A percentile compares a stretch with the other conserved stretches of the same genome.
Evolutionary conservation across 2,888 invertebrate species (phyloP).

Genomic region (Stenoptilia bipunctidactyla): DNA sequence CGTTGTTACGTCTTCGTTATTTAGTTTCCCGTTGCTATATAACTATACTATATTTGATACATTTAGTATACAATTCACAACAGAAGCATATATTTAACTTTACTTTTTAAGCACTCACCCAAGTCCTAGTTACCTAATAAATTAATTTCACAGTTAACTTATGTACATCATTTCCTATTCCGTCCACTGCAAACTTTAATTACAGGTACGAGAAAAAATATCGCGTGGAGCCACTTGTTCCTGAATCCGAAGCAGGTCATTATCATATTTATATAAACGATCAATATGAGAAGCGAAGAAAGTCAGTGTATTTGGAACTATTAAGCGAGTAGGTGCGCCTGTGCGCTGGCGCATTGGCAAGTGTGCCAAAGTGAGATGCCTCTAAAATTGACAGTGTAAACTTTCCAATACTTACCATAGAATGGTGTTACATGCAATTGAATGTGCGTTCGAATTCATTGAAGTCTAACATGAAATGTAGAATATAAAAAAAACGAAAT

Average conservation of each 20-base stretch:
- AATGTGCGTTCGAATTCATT: background rate
- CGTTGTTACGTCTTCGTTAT: no score
- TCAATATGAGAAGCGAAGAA: slow-evolving; percentile 10
- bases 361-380: background rate
- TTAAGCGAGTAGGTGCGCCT: background rate
- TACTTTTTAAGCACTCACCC: no score
- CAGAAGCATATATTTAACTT: no score
- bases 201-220: background rate
- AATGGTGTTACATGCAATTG: background rate
- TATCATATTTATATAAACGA: slow-evolving; percentile 50
- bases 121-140: background rate
- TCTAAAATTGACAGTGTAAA: background rate
- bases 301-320: background rate
- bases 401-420: slow-evolving; percentile 1
- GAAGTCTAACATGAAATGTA: no score
- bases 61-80: no score
- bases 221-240: slow-evolving; percentile 45
- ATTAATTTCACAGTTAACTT: no score
- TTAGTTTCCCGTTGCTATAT: no score
- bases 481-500: no score
- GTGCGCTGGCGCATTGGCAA: background rate
- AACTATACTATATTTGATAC: no score
- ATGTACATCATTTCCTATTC: no score
- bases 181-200: no score
- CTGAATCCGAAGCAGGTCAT: slow-evolving; percentile 53